Base-by-base conservation (phyloP, 2,888 invertebrate species). In the Andrena flavipes region DNA sequence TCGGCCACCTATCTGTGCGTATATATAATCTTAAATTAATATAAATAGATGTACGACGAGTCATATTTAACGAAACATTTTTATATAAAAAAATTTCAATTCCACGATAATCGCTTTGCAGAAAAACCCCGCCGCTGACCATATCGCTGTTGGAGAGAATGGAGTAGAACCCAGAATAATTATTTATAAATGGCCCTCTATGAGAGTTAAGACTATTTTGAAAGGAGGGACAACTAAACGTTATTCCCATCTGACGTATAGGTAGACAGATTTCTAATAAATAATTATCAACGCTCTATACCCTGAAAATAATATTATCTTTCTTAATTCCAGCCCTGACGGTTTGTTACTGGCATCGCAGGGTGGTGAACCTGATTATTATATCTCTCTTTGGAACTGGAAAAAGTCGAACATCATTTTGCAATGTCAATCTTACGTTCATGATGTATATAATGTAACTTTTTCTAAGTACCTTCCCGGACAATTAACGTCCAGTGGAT, bases 381-480 rank as follows among this genome's bases (percentile, higher is more conserved):
- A 97, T 93, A 95, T 98, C 51, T 98, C 98, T 0, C 96, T 99
- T 77, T 99, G 98, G 98, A 96, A 97, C 90, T 99, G 98, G 98
- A 95, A 96, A 87, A 95, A 95, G 20, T 96, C 96, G 76, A 96
- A 94, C 88, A 97, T 98, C 72, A 94, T 98, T 63, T 94, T 98
- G 48, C 95, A 97, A 64, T 96, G 97, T 10, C 97, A 97, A 91
- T 97, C 98, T 0, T 97, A 97, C 92, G 96, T 97, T 16, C 97
- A 97, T 91, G 97, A 97, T 91, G 97, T 98, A 1, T 96, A 96
- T 87, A 95, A 96, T 79, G 97, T 97, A 0, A 96, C 96, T 92
- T 98, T 99, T 93, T 98, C 98, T 0, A 96, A 96, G 0, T 96
- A 96, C 87, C 96, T 97, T 82, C 96, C 97, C 5, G 97, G 97